These are phyloP conservation scores for Eupsilia transversa DNA, from an alignment of 2,888 invertebrate species.

Conservation along the genomic window DNA sequence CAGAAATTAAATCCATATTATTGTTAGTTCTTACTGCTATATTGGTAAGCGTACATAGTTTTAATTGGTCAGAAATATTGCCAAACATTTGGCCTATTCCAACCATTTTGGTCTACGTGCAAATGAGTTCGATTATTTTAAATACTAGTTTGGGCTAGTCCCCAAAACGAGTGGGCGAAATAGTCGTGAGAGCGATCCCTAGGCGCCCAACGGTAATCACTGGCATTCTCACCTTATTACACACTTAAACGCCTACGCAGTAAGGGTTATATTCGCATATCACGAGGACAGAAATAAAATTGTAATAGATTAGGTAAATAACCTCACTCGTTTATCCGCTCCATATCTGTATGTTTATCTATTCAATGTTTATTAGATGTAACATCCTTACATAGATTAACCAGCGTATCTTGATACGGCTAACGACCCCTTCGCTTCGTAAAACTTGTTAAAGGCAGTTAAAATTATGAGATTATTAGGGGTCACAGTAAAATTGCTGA, in stretches of 20 bases:
- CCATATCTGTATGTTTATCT: constrained; percentile 77
- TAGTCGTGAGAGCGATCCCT: constrained; percentile 78
- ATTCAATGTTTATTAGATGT: constrained; percentile 75
- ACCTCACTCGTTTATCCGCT: constrained; percentile 71
- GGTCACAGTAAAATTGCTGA: constrained; percentile 61
- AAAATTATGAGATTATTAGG: constrained; percentile 46
- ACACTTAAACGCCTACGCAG: constrained; percentile 51
- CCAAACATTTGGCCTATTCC: constrained; percentile 15
- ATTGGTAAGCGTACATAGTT: background rate
- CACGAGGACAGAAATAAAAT: constrained; percentile 51
- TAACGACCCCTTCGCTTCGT: constrained; percentile 29
- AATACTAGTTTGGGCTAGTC: constrained; percentile 68
- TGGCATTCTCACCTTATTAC: constrained; percentile 53
- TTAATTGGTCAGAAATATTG: constrained; percentile 29
- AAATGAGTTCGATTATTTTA: constrained; percentile 66
- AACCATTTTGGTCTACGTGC: constrained; percentile 47
- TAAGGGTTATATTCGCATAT: constrained; percentile 64
- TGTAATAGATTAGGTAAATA: constrained; percentile 73
- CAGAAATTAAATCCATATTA: no score
- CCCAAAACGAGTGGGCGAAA: constrained; percentile 77
- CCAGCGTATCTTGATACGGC: constrained; percentile 57
- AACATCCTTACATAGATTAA: constrained; percentile 70
- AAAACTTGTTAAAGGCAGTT: constrained; percentile 26
- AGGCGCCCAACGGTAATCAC: constrained; percentile 71
- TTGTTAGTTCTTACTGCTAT: no score